phyloP scores from a whole-genome alignment of 2,113 vertebrate genomes.

The Nibea albiflora region DNA sequence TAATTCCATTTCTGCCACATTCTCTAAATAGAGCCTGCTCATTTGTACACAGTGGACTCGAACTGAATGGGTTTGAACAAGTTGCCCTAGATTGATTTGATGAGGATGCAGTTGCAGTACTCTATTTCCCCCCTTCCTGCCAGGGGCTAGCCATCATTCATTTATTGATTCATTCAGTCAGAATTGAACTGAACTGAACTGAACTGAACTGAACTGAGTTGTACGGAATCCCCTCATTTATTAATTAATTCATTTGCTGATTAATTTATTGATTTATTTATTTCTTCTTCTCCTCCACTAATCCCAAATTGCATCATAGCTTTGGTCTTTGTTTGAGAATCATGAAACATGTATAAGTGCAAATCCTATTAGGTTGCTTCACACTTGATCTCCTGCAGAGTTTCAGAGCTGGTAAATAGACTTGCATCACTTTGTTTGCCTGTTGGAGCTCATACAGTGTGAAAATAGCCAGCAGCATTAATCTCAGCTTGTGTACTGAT shows the following conservation, averaged over 20 bases:
- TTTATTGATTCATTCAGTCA: background rate
- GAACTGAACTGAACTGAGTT: too few relatives aligned
- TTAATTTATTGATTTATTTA: constrained; percentile 15
- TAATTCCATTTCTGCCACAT: too few relatives aligned
- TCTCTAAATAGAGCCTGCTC: too few relatives aligned
- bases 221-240: background rate
- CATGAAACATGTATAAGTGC: constrained; percentile 31
- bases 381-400: constrained; percentile 38
- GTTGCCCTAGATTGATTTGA: too few relatives aligned
- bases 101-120: background rate
- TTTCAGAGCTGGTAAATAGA: constrained; percentile 54
- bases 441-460: constrained; percentile 18
- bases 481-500: constrained; percentile 34
- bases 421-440: constrained; percentile 63
- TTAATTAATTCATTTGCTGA: background rate
- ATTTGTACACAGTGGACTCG: too few relatives aligned
- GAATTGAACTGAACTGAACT: too few relatives aligned
- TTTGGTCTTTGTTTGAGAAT: constrained; percentile 20
- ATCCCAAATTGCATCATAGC: constrained; percentile 14
- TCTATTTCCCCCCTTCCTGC: background rate
- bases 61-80: too few relatives aligned
- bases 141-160: background rate
- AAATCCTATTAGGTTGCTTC: constrained; percentile 50
- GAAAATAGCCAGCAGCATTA: constrained; percentile 49
- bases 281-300: constrained; percentile 1